A percentile compares a stretch with the other conserved stretches of the same genome.
These are phyloP conservation scores for Pelagia noctiluca DNA, from an alignment of 30 jellyfish, hydroid and myxozoan genomes.

Conservation along the genomic window DNA sequence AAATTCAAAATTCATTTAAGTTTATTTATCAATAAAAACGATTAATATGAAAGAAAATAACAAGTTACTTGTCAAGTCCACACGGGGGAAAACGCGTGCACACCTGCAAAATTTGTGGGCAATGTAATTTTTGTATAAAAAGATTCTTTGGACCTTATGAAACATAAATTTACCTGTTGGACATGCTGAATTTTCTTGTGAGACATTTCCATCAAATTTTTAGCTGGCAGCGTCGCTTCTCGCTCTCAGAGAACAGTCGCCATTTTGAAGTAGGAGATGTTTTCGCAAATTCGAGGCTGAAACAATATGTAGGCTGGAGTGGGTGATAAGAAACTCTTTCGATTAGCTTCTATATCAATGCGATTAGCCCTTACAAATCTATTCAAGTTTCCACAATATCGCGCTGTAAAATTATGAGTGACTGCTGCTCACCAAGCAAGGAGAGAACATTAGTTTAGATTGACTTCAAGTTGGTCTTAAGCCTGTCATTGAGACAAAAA, in stretches of 20 bases:
- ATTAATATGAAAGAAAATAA: too few species aligned
- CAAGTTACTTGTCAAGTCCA: slow-evolving; percentile 15
- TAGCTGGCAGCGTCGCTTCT: slow-evolving; percentile 9
- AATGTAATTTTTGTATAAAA: slow-evolving; percentile 6
- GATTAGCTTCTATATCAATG: slow-evolving; percentile 4
- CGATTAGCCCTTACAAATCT: not conserved
- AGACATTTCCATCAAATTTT: slow-evolving; percentile 11
- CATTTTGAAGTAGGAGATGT: not conserved
- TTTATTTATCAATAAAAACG: too few species aligned
- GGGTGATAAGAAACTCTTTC: slow-evolving; percentile 3
- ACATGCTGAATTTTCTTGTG: slow-evolving; percentile 10
- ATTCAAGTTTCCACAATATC: not conserved
- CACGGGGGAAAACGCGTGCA: not conserved
- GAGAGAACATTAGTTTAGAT: not conserved
- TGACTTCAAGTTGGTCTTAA: not conserved
- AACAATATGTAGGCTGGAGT: slow-evolving; percentile 14
- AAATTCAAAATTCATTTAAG: too few species aligned
- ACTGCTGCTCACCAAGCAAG: not conserved
- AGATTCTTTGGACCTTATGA: slow-evolving; percentile 4
- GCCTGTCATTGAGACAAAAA: slow-evolving; percentile 2
- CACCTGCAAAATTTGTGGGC: slow-evolving; percentile 16
- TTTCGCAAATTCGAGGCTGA: too few species aligned
- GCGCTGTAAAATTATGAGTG: not conserved
- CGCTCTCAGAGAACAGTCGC: not conserved
- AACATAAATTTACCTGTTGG: slow-evolving; percentile 19